Evolutionary conservation across 2,888 invertebrate species (phyloP).

Genomic region (Luperina nickerlii): DNA sequence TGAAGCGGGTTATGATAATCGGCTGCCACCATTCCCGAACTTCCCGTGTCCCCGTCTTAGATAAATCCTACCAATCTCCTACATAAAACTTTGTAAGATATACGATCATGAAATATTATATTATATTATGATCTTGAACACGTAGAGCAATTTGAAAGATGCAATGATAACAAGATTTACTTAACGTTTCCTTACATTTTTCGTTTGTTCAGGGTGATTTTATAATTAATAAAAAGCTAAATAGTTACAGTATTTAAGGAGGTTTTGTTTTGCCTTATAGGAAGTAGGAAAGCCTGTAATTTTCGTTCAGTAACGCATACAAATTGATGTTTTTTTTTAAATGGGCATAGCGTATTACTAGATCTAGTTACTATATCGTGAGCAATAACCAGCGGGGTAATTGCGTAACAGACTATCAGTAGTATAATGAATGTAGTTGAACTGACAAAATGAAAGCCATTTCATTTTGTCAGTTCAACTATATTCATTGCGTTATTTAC

Average conservation of each 20-base stretch:
- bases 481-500: background rate
- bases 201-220: background rate
- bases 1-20: constrained; percentile 69
- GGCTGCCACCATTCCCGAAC: constrained; percentile 61
- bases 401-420: background rate
- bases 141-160: constrained; percentile 45
- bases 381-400: background rate
- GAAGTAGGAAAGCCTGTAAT: background rate
- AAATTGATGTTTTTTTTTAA: background rate
- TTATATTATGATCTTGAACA: constrained; percentile 54
- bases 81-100: constrained; percentile 65
- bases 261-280: background rate
- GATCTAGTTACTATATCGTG: background rate
- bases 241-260: background rate
- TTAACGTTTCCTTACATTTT: constrained; percentile 10
- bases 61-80: constrained; percentile 68
- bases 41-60: constrained; percentile 61
- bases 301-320: background rate
- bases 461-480: background rate
- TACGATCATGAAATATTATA: constrained; percentile 60
- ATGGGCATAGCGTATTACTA: background rate
- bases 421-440: too few species aligned
- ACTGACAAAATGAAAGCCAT: too few species aligned
- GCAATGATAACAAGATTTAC: constrained; percentile 6
- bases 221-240: background rate